These are phyloP conservation scores for Selenia dentaria DNA, from an alignment of 2,888 invertebrate species.

Conservation along the genomic window DNA sequence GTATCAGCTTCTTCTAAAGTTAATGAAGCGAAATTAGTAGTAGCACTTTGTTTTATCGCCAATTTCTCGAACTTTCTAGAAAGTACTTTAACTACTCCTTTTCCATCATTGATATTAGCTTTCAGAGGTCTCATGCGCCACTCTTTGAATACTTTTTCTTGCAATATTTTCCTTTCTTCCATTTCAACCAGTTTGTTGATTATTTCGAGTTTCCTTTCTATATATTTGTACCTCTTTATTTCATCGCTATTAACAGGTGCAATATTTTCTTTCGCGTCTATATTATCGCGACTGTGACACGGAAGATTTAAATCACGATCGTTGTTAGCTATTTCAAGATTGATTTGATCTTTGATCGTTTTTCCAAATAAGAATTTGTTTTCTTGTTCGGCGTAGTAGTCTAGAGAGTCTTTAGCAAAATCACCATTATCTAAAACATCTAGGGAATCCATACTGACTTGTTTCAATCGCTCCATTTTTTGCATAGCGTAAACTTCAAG, in stretches of 20 bases:
- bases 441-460: constrained; percentile 80
- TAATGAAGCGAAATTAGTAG: constrained; percentile 73
- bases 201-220: constrained; percentile 88
- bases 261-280: constrained; percentile 70
- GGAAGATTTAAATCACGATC: constrained; percentile 49
- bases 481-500: constrained; percentile 82
- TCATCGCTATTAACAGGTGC: constrained; percentile 74
- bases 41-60: constrained; percentile 81
- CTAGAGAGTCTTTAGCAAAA: constrained; percentile 78
- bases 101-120: constrained; percentile 85
- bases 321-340: constrained; percentile 57
- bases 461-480: constrained; percentile 67
- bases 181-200: constrained; percentile 89
- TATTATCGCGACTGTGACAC: constrained; percentile 51
- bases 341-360: constrained; percentile 62
- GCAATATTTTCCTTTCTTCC: constrained; percentile 87
- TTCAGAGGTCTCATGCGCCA: constrained; percentile 86
- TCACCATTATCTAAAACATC: constrained; percentile 75
- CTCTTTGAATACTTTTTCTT: constrained; percentile 86
- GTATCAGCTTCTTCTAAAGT: constrained; percentile 81
- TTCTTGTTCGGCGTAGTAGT: constrained; percentile 76
- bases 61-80: constrained; percentile 89
- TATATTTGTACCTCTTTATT: constrained; percentile 86
- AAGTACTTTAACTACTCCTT: constrained; percentile 87
- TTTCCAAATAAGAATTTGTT: constrained; percentile 60